Conservation (phyloP, 2,888 invertebrate species). For the Tubulanus polymorphus region DNA sequence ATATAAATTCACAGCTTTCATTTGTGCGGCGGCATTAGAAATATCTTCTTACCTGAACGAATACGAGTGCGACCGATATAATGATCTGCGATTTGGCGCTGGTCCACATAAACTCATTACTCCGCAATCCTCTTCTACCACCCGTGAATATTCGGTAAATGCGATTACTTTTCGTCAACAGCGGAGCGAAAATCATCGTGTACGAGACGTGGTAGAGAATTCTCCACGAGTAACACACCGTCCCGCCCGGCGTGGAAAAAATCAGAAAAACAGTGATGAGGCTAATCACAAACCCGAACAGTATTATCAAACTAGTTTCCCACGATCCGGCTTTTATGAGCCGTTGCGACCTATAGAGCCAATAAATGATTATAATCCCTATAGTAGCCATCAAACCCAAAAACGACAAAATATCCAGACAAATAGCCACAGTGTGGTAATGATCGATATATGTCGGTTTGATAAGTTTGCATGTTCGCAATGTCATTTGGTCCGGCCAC, state of each 20-base stretch:
- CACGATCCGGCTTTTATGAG: slow-evolving; percentile 44
- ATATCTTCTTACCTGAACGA: no score
- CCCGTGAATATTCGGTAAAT: slow-evolving; percentile 42
- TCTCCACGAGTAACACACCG: slow-evolving; percentile 34
- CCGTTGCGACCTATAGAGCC: slow-evolving; percentile 28
- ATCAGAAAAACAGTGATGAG: slow-evolving; percentile 35
- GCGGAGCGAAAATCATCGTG: slow-evolving; percentile 41
- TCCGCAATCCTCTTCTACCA: slow-evolving; percentile 30
- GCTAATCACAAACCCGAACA: slow-evolving; percentile 32
- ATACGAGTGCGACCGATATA: no score
- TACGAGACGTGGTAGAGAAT: slow-evolving; percentile 41
- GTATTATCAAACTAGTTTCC: slow-evolving; percentile 38
- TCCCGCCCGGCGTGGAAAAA: slow-evolving; percentile 27
- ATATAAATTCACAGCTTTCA: no score
- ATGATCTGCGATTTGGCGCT: no score
- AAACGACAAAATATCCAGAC: background rate
- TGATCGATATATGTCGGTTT: slow-evolving; percentile 13
- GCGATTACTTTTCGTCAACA: slow-evolving; percentile 43
- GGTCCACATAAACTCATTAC: no score
- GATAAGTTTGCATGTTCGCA: slow-evolving; percentile 22
- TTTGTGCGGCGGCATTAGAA: no score
- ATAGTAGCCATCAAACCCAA: background rate
- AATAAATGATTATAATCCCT: slow-evolving; percentile 10
- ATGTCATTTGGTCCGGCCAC: background rate
- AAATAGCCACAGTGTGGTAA: background rate